Percentiles rank a stretch among this genome's conserved stretches.
phyloP scores from a whole-genome alignment of 1,140 invertebrate species.

The Neotoxoptera formosana region DNA sequence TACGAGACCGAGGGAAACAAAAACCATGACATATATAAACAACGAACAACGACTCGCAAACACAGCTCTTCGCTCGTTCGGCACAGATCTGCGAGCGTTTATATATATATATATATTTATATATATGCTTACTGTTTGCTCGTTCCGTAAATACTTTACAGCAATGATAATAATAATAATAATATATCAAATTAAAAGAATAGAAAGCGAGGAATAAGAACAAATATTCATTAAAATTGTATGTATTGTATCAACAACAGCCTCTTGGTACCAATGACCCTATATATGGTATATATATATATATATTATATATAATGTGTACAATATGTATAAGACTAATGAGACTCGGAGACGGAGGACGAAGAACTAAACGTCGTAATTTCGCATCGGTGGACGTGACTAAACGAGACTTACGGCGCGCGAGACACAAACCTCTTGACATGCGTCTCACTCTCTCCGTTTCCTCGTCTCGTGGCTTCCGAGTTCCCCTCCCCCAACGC shows the following conservation, averaged over 20 bases:
- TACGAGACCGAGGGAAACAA: neutral
- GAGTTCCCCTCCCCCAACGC: too few relatives aligned
- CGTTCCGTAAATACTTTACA: neutral
- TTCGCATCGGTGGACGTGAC: neutral
- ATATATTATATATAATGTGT: too few relatives aligned
- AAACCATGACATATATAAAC: neutral
- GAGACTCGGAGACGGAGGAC: neutral
- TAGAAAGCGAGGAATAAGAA: neutral
- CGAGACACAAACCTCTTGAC: constrained; percentile 13
- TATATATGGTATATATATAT: neutral
- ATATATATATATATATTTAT: too few relatives aligned
- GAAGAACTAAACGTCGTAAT: neutral
- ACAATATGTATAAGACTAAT: neutral
- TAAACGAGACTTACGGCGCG: neutral
- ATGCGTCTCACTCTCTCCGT: too few relatives aligned
- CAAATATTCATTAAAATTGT: constrained; percentile 29
- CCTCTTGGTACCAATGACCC: neutral
- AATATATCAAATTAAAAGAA: constrained; percentile 3
- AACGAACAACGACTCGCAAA: neutral
- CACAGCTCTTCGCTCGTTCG: neutral
- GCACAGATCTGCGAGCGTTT: neutral
- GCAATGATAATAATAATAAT: too few relatives aligned
- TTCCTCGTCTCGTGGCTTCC: too few relatives aligned
- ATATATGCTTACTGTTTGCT: neutral
- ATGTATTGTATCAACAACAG: neutral